Percentiles rank a stretch among this genome's conserved stretches.
Conservation (phyloP, 2,797 vertebrate species). For the Centroberyx gerrardi region DNA sequence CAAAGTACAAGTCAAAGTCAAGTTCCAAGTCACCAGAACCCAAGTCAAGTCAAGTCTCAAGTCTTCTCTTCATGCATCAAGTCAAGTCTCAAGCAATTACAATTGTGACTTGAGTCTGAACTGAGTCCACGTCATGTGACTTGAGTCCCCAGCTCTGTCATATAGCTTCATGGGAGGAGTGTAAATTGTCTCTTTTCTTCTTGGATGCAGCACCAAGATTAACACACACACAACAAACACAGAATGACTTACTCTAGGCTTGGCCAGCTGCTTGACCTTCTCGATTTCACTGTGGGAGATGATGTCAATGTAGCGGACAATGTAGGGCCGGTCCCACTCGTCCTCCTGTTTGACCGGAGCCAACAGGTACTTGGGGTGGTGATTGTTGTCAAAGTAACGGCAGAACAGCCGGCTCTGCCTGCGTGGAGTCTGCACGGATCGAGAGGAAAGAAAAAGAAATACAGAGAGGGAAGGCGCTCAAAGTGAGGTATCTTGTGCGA, state of each 20-base stretch:
- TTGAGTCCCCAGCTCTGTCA: too few species aligned
- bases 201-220: not conserved
- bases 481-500: not conserved
- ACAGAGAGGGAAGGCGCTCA: not conserved
- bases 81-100: too few species aligned
- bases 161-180: not conserved
- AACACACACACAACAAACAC: not conserved
- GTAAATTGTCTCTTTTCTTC: not conserved
- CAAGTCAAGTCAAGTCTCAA: too few species aligned
- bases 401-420: constrained; percentile 95
- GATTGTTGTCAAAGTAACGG: constrained; percentile 92
- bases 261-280: constrained; percentile 93
- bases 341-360: constrained; percentile 94
- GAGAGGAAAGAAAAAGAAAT: not conserved
- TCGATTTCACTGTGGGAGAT: constrained; percentile 94
- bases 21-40: too few species aligned
- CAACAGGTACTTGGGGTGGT: constrained; percentile 89
- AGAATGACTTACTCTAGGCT: constrained; percentile 91
- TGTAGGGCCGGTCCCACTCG: constrained; percentile 96
- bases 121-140: too few species aligned
- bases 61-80: too few species aligned
- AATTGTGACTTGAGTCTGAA: too few species aligned
- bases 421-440: constrained; percentile 87
- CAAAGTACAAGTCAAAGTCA: too few species aligned
- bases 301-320: constrained; percentile 94